Percentiles rank a stretch among this genome's conserved stretches.
Conservation (phyloP, 2,797 vertebrate genomes). For the Argyrosomus regius region DNA sequence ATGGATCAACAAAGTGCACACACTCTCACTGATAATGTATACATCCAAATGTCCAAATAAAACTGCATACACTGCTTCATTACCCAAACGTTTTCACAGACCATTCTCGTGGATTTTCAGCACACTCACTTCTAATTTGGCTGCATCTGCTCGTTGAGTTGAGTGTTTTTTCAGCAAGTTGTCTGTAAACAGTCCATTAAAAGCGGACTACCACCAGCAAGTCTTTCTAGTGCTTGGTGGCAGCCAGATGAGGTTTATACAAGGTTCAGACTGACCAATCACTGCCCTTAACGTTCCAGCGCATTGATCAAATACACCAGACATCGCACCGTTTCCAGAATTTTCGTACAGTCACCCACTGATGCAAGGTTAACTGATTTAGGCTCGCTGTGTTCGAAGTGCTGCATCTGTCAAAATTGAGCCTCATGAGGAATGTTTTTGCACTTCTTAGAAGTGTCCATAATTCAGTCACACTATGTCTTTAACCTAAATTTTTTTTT, state of each 20-base stretch:
- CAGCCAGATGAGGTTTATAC: conserved; percentile 67
- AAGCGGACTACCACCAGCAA: conserved; percentile 45
- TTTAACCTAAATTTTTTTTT: conserved; percentile 44
- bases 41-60: conserved; percentile 79
- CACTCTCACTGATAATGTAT: conserved; percentile 68
- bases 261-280: conserved; percentile 65
- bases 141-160: conserved; percentile 66
- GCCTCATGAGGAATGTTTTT: conserved; percentile 77
- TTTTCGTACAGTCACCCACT: conserved; percentile 43
- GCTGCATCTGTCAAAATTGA: conserved; percentile 63
- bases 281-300: conserved; percentile 45
- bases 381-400: conserved; percentile 43
- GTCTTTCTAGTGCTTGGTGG: conserved; percentile 41
- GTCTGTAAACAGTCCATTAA: conserved; percentile 72
- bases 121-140: conserved; percentile 56
- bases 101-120: conserved; percentile 41
- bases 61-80: conserved; percentile 73
- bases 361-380: conserved; percentile 47
- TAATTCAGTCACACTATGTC: conserved; percentile 60
- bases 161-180: conserved; percentile 55
- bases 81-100: conserved; percentile 46
- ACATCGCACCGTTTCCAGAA: conserved; percentile 17
- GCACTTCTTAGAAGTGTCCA: conserved; percentile 82
- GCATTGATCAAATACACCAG: conserved; percentile 48
- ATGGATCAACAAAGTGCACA: conserved; percentile 68